Evolutionary conservation across 2,797 vertebrate genomes (phyloP).

Genomic region (Carapus acus): DNA sequence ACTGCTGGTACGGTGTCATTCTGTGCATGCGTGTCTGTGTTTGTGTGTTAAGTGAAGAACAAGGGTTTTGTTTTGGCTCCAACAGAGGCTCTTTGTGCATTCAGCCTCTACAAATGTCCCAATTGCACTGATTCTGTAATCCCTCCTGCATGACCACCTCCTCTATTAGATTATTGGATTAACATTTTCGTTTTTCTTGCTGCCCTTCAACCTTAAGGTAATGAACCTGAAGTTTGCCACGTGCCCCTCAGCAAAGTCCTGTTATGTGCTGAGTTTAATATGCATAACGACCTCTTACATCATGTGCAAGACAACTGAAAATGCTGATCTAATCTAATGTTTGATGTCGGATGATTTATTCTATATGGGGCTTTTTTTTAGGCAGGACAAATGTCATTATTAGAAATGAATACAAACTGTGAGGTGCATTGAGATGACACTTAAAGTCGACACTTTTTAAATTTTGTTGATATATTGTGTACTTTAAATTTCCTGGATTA

Average conservation of each 20-base stretch:
- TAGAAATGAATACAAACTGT: too few relatives aligned
- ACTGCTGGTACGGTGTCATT: slow-evolving; percentile 69
- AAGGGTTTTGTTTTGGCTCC: slow-evolving; percentile 75
- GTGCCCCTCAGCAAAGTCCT: slow-evolving; percentile 3
- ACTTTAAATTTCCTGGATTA: too few relatives aligned
- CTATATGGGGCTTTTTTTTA: neutral
- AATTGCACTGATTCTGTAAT: slow-evolving; percentile 81
- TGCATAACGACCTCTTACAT: slow-evolving; percentile 13
- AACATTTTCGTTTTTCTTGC: slow-evolving; percentile 72
- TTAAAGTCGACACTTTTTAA: too few relatives aligned
- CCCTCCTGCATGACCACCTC: slow-evolving; percentile 76
- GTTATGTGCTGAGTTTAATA: slow-evolving; percentile 15
- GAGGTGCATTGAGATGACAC: too few relatives aligned
- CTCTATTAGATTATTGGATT: slow-evolving; percentile 72
- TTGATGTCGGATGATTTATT: neutral
- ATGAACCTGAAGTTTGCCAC: slow-evolving; percentile 8
- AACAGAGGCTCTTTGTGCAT: slow-evolving; percentile 84
- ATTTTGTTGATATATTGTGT: too few relatives aligned
- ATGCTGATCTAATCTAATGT: slow-evolving; percentile 2
- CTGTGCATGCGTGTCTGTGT: slow-evolving; percentile 49
- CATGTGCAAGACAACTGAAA: slow-evolving; percentile 14
- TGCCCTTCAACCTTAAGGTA: slow-evolving; percentile 2
- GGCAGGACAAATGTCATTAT: too few relatives aligned
- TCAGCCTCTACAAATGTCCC: slow-evolving; percentile 68
- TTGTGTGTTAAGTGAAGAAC: slow-evolving; percentile 70